Percentiles rank a stretch among this genome's conserved stretches.
Evolutionary conservation across 2,113 vertebrate species (phyloP).

Genomic region (Crocuta crocuta): DNA sequence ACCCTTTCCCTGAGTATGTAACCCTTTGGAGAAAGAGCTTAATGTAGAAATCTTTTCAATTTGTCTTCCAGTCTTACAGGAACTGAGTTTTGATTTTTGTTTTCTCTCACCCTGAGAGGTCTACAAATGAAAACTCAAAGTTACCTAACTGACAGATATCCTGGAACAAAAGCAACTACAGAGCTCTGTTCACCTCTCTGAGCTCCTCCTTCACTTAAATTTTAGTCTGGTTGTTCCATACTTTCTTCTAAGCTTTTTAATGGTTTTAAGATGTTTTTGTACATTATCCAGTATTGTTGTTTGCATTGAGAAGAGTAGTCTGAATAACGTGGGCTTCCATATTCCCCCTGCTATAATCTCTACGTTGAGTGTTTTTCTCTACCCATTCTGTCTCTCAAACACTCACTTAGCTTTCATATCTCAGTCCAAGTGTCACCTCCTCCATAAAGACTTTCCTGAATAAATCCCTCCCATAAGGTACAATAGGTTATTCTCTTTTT

Average conservation of each 20-base stretch:
- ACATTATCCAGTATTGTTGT: neutral
- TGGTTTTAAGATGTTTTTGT: slow-evolving; percentile 18
- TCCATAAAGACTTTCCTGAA: neutral
- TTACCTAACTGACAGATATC: neutral
- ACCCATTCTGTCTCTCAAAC: neutral
- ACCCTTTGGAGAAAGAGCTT: neutral
- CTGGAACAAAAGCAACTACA: neutral
- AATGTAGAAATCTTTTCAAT: neutral
- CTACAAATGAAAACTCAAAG: neutral
- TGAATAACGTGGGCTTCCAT: neutral
- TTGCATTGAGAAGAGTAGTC: neutral
- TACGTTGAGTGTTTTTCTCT: neutral
- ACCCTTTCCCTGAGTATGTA: neutral
- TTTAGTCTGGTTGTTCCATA: neutral
- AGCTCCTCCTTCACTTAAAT: slow-evolving; percentile 4
- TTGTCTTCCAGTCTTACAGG: neutral
- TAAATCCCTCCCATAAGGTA: neutral
- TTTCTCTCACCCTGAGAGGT: neutral
- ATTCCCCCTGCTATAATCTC: neutral
- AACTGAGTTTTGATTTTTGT: neutral
- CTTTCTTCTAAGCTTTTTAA: slow-evolving; percentile 6
- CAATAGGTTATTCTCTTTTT: neutral
- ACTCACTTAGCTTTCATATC: slow-evolving; percentile 24
- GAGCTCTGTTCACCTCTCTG: neutral
- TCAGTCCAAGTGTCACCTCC: neutral